phyloP scores from a whole-genome alignment of 2,888 invertebrate species.

The Sminthurides aquaticus region DNA sequence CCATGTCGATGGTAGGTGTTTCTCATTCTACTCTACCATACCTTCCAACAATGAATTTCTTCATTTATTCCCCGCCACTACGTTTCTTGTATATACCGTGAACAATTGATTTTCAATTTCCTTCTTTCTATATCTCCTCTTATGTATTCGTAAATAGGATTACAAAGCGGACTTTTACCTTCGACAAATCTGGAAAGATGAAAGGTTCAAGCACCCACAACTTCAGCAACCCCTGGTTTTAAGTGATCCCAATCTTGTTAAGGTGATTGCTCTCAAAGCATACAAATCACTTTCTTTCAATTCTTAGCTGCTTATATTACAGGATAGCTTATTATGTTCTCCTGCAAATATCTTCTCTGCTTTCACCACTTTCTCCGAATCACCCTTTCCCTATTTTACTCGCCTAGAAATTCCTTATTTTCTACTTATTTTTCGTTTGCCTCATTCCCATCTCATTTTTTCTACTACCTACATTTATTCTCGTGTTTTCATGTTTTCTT shows the following conservation, averaged over 20 bases:
- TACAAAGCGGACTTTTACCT: slow-evolving; percentile 51
- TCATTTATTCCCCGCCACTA: neutral
- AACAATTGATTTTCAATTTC: neutral
- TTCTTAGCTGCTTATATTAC: too few species aligned
- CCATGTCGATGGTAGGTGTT: slow-evolving; percentile 19
- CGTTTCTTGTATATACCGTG: neutral
- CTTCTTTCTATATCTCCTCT: neutral
- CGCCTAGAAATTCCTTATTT: too few species aligned
- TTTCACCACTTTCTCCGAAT: too few species aligned
- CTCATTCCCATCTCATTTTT: too few species aligned
- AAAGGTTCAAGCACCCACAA: slow-evolving; percentile 47
- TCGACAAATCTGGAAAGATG: slow-evolving; percentile 50
- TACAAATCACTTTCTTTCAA: too few species aligned
- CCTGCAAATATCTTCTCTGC: too few species aligned
- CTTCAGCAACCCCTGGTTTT: slow-evolving; percentile 49
- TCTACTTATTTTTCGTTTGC: too few species aligned
- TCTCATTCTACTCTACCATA: too few species aligned
- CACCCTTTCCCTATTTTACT: neutral
- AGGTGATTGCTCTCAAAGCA: slow-evolving; percentile 40
- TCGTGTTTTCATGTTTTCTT: too few species aligned
- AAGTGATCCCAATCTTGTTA: slow-evolving; percentile 50
- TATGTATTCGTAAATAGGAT: slow-evolving; percentile 48
- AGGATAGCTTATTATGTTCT: neutral
- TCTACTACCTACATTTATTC: too few species aligned
- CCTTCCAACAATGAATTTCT: neutral